These are phyloP conservation scores for Volucella inanis DNA, from an alignment of 2,888 invertebrate genomes.

Conservation along the genomic window DNA sequence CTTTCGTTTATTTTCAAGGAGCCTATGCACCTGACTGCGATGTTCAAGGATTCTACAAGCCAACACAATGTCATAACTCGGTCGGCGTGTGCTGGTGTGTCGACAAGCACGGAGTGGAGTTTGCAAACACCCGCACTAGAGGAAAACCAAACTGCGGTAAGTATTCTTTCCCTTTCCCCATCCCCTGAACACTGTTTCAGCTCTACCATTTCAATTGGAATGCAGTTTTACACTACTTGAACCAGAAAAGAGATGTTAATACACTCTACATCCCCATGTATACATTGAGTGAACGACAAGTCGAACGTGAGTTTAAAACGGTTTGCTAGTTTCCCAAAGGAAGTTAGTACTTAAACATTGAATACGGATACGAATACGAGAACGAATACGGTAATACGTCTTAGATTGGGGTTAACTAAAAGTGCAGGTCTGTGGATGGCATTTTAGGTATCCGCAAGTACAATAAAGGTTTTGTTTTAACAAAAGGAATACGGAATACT, in stretches of 20 bases:
- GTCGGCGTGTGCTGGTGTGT: conserved; percentile 97
- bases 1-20: conserved; percentile 83
- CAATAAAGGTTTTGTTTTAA: too few relatives aligned
- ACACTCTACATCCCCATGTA: conserved; percentile 1
- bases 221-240: conserved; percentile 55
- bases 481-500: too few relatives aligned
- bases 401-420: neutral
- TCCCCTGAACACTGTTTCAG: too few relatives aligned
- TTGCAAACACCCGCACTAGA: conserved; percentile 91
- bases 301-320: conserved; percentile 43
- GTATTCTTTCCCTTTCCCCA: conserved; percentile 77
- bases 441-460: too few relatives aligned
- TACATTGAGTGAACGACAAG: conserved; percentile 20
- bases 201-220: conserved; percentile 28
- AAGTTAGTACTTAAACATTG: conserved; percentile 45
- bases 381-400: neutral
- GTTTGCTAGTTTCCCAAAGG: conserved; percentile 56
- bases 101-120: conserved; percentile 95
- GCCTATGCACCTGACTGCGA: conserved; percentile 93
- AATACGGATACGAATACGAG: neutral
- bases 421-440: too few relatives aligned
- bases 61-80: conserved; percentile 93
- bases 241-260: conserved; percentile 40
- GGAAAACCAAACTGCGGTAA: conserved; percentile 92
- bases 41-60: conserved; percentile 92